Evolutionary conservation across 2,797 vertebrate genomes (phyloP).

Genomic region (Neosilurus hyrtlii): DNA sequence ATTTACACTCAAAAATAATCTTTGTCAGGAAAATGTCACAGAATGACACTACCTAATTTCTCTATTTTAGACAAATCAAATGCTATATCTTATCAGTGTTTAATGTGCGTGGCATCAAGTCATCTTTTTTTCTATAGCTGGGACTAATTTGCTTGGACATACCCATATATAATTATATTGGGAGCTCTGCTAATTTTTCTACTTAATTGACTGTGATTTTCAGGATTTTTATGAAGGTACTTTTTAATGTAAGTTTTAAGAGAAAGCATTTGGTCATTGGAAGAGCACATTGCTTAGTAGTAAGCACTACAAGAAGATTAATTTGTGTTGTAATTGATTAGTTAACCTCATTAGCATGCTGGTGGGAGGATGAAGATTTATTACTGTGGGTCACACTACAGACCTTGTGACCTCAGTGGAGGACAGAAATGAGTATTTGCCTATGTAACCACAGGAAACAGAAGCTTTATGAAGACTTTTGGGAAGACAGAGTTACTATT

Average conservation of each 20-base stretch:
- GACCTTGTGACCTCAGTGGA: conserved; percentile 41
- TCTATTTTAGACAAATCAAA: no score
- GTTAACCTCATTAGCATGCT: conserved; percentile 73
- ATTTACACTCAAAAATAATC: no score
- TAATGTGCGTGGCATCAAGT: no score
- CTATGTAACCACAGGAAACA: conserved; percentile 34
- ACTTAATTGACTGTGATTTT: no score
- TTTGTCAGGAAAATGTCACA: no score
- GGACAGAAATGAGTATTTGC: conserved; percentile 47
- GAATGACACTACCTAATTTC: no score
- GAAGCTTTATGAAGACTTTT: not conserved
- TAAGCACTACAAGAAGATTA: conserved; percentile 52
- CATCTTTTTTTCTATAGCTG: no score
- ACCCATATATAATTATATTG: no score
- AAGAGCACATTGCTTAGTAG: not conserved
- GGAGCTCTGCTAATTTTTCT: no score
- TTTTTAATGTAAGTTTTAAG: not conserved
- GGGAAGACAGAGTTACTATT: not conserved
- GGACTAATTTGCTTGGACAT: no score
- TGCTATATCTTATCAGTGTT: no score
- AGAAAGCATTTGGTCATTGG: not conserved
- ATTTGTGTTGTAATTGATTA: conserved; percentile 67
- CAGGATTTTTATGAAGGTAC: no score
- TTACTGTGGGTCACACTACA: conserved; percentile 59
- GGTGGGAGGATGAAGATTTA: conserved; percentile 49